Conservation (phyloP, 2,797 vertebrate species). For the Benthosema pterotum region DNA sequence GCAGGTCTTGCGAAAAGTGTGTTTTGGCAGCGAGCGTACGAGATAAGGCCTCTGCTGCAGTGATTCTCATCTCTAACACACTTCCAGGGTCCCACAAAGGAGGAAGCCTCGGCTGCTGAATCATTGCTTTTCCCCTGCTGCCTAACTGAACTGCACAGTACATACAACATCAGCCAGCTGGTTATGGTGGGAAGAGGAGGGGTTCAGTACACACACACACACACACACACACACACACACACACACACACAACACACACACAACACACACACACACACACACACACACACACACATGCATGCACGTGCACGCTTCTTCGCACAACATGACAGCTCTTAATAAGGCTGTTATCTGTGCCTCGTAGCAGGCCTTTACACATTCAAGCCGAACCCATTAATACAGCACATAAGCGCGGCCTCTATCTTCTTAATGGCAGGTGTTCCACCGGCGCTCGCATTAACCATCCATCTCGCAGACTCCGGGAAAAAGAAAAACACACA, state of each 20-base stretch:
- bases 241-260: no score
- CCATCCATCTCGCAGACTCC: constrained; percentile 17
- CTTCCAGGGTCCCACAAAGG: constrained; percentile 38
- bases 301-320: no score
- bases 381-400: background rate
- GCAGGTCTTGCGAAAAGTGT: constrained; percentile 50
- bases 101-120: constrained; percentile 57
- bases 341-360: background rate
- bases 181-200: constrained; percentile 22
- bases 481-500: constrained; percentile 1
- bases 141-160: no score
- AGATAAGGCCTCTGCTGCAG: constrained; percentile 49
- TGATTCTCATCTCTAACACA: constrained; percentile 63
- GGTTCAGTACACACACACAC: constrained; percentile 2
- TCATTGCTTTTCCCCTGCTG: constrained; percentile 56
- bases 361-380: background rate
- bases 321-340: constrained; percentile 3
- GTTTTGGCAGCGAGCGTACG: constrained; percentile 55
- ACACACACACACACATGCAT: no score
- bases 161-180: background rate
- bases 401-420: background rate
- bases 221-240: no score
- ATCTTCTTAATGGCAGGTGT: constrained; percentile 9
- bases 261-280: no score
- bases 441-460: constrained; percentile 8